These are phyloP conservation scores for fruit fly (Drosophila melanogaster) DNA, from an alignment of 1,140 invertebrate genomes.

Conservation along the genomic window Release_6_plus_ISO1_MT NT_037436.4:12845501-12846000, in stretches of 20 bases:
- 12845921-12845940: conserved; percentile 39
- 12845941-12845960: conserved; percentile 63
- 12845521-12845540: conserved; percentile 88
- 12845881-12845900: conserved; percentile 17
- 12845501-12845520: conserved; percentile 88
- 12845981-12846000: conserved; percentile 54
- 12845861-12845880: conserved; percentile 51
- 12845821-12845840: conserved; percentile 88
- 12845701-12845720: too few species aligned
- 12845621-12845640: conserved; percentile 98
- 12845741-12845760: conserved; percentile 75
- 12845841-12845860: conserved; percentile 90
- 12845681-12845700: too few species aligned
- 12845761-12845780: conserved; percentile 55
- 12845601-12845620: conserved; percentile 89
- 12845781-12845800: conserved; percentile 82
- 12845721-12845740: conserved; percentile 58
- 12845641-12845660: conserved; percentile 94
- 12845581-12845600: conserved; percentile 85
- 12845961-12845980: conserved; percentile 67
- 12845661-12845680: conserved; percentile 89
- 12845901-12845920: conserved; percentile 1
- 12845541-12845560: conserved; percentile 93
- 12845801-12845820: conserved; percentile 85
- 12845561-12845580: conserved; percentile 87